Evolutionary conservation across 2,888 invertebrate species (phyloP), one percentile per base, ranked within the genome.

Genomic region (Sicus ferrugineus): DNA sequence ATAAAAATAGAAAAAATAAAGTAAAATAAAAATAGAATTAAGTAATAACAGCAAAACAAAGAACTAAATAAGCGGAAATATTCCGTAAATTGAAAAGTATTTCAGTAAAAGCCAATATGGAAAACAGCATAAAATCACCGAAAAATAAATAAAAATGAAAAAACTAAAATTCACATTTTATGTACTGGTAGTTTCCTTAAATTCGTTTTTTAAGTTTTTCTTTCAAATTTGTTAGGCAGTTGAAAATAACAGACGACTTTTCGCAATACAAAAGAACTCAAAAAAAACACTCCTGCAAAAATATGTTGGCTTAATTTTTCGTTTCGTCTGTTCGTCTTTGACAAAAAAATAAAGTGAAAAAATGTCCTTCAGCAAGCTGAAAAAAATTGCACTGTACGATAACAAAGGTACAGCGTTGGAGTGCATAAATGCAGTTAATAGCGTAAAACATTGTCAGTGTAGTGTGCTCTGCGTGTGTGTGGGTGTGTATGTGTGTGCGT

Each of bases 371-470:
- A 42, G n/a, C 14, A 42, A 42, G 42, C n/a, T 9, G 42, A 16
- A 42, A n/a, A 42, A 2, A 42, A 4, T 14, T n/a, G 42, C 42
- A n/a, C 42, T n/a, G 11, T 23, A 28, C 30, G 30, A 3, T n/a
- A n/a, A n/a, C n/a, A n/a, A n/a, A 26, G 42, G 26, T 23, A 50
- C 7, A 52, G n/a, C 34, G 50, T 31, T 28, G 48, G 19, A 48
- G 50, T 50, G 34, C 64, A 50, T 64, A 64, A 50, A 50, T 64
- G 48, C 21, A 48, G 52, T 31, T 64, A 64, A 64, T 64, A 50
- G 64, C 50, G 31, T 11, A 21, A 61, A 26, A 42, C 34, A 42
- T 34, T 38, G 61, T 19, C 21, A 34, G 26, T 3, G 28, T 28
- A 26, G 54, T 28, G 3, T 19, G 9, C 14, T 19, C 9, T 50